Conservation (phyloP, 2,888 invertebrate species). For the Sturmia bella region DNA sequence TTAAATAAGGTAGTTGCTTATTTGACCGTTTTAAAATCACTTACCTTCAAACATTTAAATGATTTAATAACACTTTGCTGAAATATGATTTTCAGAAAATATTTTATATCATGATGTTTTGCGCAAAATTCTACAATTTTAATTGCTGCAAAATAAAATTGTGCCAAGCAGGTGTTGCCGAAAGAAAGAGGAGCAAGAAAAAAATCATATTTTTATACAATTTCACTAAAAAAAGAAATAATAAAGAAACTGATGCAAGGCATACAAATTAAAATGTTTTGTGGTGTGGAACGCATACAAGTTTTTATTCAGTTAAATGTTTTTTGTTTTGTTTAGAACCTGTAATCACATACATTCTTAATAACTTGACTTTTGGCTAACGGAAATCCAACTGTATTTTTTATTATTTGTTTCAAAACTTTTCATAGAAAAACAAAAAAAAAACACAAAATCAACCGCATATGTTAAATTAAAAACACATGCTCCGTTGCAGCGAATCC, state of each 20-base stretch:
- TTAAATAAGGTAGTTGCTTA: too few relatives aligned
- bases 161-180: too few relatives aligned
- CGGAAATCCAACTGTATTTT: slow-evolving; percentile 39
- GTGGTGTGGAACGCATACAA: not conserved
- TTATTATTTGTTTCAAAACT: slow-evolving; percentile 3
- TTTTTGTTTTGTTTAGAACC: not conserved
- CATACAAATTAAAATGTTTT: slow-evolving; percentile 5
- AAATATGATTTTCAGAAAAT: too few relatives aligned
- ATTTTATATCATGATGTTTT: too few relatives aligned
- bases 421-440: not conserved
- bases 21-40: too few relatives aligned
- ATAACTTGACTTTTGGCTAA: slow-evolving; percentile 30
- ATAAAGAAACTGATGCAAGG: not conserved
- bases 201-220: too few relatives aligned
- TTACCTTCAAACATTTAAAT: too few relatives aligned
- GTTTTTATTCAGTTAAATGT: not conserved
- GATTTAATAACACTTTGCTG: too few relatives aligned
- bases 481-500: not conserved
- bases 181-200: too few relatives aligned
- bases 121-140: too few relatives aligned
- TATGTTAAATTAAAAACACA: not conserved
- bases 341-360: slow-evolving; percentile 12
- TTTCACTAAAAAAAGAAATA: too few relatives aligned
- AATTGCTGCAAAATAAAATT: too few relatives aligned
- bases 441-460: not conserved